A percentile compares a stretch with the other conserved stretches of the same genome.
Evolutionary conservation across 2,888 invertebrate species (phyloP).

Genomic region (Sceliomorpha sp.): DNA sequence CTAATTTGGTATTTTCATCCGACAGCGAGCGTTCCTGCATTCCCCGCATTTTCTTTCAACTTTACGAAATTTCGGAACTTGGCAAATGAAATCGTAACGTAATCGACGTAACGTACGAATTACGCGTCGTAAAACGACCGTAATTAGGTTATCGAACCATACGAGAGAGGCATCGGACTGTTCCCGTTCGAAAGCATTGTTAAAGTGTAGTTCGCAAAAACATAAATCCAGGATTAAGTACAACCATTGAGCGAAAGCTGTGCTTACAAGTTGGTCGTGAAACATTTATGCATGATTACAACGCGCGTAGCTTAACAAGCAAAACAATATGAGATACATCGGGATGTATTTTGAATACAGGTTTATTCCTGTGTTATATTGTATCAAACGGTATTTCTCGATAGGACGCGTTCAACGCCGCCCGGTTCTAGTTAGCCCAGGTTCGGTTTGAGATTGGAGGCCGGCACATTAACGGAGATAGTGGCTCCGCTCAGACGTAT

Average conservation of each 20-base stretch:
- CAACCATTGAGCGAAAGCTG: conserved; percentile 6
- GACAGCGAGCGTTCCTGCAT: too few relatives aligned
- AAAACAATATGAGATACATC: conserved; percentile 4
- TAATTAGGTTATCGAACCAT: too few relatives aligned
- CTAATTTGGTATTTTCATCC: too few relatives aligned
- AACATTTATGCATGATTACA: conserved; percentile 18
- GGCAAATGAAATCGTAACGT: too few relatives aligned
- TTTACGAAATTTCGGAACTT: too few relatives aligned
- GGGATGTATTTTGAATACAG: conserved; percentile 60
- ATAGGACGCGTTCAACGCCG: conserved; percentile 46
- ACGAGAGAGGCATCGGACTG: background rate
- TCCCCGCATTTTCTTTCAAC: too few relatives aligned
- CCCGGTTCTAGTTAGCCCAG: conserved; percentile 59
- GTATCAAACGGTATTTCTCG: conserved; percentile 66
- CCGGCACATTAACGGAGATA: conserved; percentile 78
- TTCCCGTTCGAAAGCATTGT: background rate
- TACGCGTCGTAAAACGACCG: too few relatives aligned
- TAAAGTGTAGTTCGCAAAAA: conserved; percentile 2
- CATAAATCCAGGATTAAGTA: conserved; percentile 10
- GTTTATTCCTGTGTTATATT: conserved; percentile 58
- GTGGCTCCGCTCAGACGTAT: conserved; percentile 78
- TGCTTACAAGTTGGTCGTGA: conserved; percentile 14
- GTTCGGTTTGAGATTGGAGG: conserved; percentile 67
- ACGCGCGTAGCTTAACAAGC: conserved; percentile 13
- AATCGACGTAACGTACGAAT: too few relatives aligned